A percentile compares a stretch with the other conserved stretches of the same genome.
phyloP scores from a whole-genome alignment of 2,888 invertebrate species.

The Pimpla rufipes region DNA sequence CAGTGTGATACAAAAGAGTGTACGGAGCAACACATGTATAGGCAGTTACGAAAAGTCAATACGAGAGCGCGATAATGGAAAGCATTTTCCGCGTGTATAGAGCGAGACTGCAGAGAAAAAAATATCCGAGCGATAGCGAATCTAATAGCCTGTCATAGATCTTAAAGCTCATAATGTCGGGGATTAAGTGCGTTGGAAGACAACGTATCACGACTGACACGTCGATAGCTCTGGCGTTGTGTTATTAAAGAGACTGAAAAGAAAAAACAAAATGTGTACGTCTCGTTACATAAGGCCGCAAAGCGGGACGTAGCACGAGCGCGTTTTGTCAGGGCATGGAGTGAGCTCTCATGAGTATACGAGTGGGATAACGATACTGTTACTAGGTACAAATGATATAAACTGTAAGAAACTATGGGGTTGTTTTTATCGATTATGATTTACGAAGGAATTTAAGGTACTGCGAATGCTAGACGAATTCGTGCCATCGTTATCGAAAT shows the following conservation, averaged over 20 bases:
- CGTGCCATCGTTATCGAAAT: constrained; percentile 26
- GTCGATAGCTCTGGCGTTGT: not conserved
- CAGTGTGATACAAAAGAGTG: not conserved
- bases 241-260: constrained; percentile 18
- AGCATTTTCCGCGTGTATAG: constrained; percentile 14
- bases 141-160: constrained; percentile 31
- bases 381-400: not conserved
- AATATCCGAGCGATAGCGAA: constrained; percentile 2
- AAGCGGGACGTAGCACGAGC: not conserved
- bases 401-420: constrained; percentile 2
- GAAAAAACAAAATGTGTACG: constrained; percentile 6
- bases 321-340: not conserved
- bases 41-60: not conserved
- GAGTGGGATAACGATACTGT: constrained; percentile 10
- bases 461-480: constrained; percentile 31
- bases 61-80: constrained; percentile 7
- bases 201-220: constrained; percentile 13
- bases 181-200: constrained; percentile 5
- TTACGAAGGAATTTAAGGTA: not conserved
- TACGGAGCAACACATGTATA: not conserved
- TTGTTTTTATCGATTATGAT: not conserved
- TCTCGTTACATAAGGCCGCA: constrained; percentile 4
- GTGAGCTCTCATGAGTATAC: not conserved
- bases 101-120: constrained; percentile 16
- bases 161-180: constrained; percentile 7